Evolutionary conservation across 2,888 invertebrate species (phyloP), one percentile per base, ranked within the genome.

Genomic region (Dichetophora obliterata): DNA sequence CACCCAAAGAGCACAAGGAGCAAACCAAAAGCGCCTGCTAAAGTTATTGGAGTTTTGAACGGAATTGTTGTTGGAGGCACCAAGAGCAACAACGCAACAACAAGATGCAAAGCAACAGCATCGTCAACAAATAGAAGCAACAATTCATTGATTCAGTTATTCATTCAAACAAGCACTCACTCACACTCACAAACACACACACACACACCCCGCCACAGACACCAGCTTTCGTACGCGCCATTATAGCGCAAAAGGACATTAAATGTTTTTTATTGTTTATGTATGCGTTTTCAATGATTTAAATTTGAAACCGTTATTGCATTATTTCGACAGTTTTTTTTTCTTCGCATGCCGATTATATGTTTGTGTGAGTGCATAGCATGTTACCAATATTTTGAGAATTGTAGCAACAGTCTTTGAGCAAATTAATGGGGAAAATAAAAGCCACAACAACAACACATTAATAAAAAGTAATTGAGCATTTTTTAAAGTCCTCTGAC

Each of bases 201-300:
- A 9, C n/a, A 68, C 57, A 37, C 1, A 22, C 52, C 54, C 69
- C 54, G 8, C 19, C 68, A 57, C 66, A 48, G 6, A 22, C 50
- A n/a, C 50, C 27, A 31, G 50, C 74, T 54, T 37, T 54, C 50
- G 31, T 27, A 27, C 57, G 43, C 31, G 48, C 61, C 27, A 61
- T 61, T 48, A 61, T 14, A 59, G 61, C 48, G 54, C 31, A 52
- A 74, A 66, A 66, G 65, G 65, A 74, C 63, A 63, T 74, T 75
- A 57, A 57, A 66, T 75, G 57, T 66, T 37, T 75, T 66, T 75
- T 75, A 75, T 66, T 75, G 54, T 54, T 74, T 65, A 57, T 54
- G 61, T 24, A 54, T 75, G 66, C 66, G 66, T 66, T 66, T 75
- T 75, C 66, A 75, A 66, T 68, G 75, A 54, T 68, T 75, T 66